Evolutionary conservation across 2,888 invertebrate species (phyloP).

Genomic region (Lasioglossum calceatum): DNA sequence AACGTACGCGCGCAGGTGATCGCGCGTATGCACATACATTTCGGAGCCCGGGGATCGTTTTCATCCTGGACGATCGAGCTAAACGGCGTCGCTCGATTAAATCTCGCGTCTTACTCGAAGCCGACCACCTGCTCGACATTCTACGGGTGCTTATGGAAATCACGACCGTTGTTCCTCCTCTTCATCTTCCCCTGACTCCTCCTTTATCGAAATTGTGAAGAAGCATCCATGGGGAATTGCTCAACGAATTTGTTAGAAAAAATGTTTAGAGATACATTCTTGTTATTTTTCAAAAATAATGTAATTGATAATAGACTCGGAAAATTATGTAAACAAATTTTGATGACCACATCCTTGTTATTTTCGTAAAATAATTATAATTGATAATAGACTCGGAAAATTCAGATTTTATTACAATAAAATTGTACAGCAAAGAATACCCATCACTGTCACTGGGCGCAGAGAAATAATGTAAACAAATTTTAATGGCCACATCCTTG

Average conservation of each 20-base stretch:
- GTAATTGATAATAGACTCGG: too few relatives aligned
- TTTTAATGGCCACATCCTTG: too few relatives aligned
- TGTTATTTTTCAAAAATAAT: background rate
- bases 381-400: too few relatives aligned
- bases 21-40: background rate
- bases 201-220: background rate
- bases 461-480: too few relatives aligned
- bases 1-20: background rate
- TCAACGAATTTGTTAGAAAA: background rate
- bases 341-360: too few relatives aligned
- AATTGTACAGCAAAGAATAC: too few relatives aligned
- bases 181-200: background rate
- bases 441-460: too few relatives aligned
- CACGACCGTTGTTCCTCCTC: background rate
- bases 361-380: too few relatives aligned
- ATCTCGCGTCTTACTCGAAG: constrained; percentile 29
- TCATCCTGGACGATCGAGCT: constrained; percentile 7
- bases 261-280: too few relatives aligned
- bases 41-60: constrained; percentile 2
- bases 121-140: constrained; percentile 14
- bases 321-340: too few relatives aligned
- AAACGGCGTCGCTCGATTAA: constrained; percentile 44
- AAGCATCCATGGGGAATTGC: background rate
- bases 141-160: constrained; percentile 25
- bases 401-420: too few relatives aligned